Evolutionary conservation across 2,113 vertebrate genomes (phyloP).

Genomic region (Muscicapa adusta): DNA sequence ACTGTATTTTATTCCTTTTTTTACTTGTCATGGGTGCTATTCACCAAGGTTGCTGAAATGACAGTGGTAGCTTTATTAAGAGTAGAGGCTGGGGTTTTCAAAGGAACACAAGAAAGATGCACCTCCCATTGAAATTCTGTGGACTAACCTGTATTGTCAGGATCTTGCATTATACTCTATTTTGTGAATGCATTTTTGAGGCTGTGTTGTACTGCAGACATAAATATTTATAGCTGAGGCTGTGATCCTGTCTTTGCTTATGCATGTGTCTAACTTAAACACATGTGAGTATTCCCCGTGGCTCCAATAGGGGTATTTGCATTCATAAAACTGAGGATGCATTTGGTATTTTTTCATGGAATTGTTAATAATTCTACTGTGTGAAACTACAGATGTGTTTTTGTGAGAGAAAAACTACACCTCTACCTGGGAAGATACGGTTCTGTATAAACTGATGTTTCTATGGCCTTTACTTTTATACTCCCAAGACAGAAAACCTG

Average conservation of each 20-base stretch:
- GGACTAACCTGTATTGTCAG: neutral
- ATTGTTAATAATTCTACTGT: neutral
- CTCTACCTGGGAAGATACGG: neutral
- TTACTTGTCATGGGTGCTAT: neutral
- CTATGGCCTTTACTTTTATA: constrained; percentile 16
- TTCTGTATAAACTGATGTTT: neutral
- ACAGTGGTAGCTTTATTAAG: neutral
- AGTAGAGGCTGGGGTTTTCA: neutral
- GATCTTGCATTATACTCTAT: constrained; percentile 19
- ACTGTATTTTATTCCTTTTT: constrained; percentile 3
- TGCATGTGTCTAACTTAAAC: constrained; percentile 51
- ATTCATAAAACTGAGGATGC: constrained; percentile 27
- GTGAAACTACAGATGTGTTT: neutral
- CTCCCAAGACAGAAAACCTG: neutral
- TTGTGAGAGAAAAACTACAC: neutral
- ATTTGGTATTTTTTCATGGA: neutral
- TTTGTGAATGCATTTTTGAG: constrained; percentile 46
- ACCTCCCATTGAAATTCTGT: neutral
- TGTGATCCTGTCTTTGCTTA: constrained; percentile 53
- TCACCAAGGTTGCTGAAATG: neutral
- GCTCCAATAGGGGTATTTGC: constrained; percentile 3
- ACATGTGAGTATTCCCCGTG: constrained; percentile 36
- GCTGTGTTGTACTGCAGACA: neutral
- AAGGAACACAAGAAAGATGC: neutral
- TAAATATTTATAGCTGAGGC: constrained; percentile 55